Conservation (phyloP, 2,888 invertebrate genomes). For the Chloroclysta siterata region DNA sequence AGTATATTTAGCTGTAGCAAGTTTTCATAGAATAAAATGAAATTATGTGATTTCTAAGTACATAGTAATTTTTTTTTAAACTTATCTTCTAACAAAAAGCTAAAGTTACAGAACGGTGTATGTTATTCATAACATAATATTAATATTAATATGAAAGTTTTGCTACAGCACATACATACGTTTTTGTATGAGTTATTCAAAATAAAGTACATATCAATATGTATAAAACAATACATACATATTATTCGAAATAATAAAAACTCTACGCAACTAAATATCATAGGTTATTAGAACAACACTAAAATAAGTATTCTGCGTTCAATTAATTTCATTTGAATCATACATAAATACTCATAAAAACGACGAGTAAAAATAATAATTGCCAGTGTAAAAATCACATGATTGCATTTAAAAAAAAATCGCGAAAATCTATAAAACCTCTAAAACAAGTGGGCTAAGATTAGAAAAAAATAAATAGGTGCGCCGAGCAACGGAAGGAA, state of each 20-base stretch:
- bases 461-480: conserved; percentile 46
- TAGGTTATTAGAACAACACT: conserved; percentile 58
- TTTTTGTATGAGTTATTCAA: conserved; percentile 23
- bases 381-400: conserved; percentile 38
- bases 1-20: conserved; percentile 23
- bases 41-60: conserved; percentile 20
- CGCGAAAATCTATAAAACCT: conserved; percentile 21
- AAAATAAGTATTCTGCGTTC: conserved; percentile 38
- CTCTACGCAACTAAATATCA: conserved; percentile 22
- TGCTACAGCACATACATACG: conserved; percentile 32
- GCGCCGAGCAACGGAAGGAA: conserved; percentile 33
- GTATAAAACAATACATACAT: conserved; percentile 51
- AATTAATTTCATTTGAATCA: conserved; percentile 27
- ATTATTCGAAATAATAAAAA: conserved; percentile 33
- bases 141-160: conserved; percentile 12
- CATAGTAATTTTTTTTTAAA: conserved; percentile 17
- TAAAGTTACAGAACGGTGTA: not conserved
- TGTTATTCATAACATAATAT: not conserved
- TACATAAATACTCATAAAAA: conserved; percentile 29
- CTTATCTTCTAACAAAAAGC: not conserved
- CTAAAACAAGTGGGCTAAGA: conserved; percentile 46
- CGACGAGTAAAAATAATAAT: conserved; percentile 36
- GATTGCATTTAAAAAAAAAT: conserved; percentile 27
- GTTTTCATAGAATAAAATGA: conserved; percentile 8
- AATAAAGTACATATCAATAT: conserved; percentile 47